phyloP scores from a whole-genome alignment of 2,888 invertebrate species.

The Allygus modestus region DNA sequence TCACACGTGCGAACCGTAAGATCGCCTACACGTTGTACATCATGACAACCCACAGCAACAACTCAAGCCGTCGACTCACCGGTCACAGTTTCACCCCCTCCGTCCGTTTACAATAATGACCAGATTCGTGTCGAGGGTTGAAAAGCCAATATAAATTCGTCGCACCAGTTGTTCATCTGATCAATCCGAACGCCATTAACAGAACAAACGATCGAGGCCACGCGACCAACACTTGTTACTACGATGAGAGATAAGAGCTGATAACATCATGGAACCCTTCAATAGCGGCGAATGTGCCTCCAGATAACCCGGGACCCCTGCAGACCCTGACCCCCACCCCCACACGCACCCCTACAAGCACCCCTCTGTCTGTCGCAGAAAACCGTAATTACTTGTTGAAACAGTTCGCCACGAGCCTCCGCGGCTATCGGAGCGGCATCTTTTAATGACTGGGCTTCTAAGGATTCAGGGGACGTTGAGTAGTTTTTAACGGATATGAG shows the following conservation, averaged over 20 bases:
- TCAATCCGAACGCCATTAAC: constrained; percentile 57
- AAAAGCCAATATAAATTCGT: constrained; percentile 60
- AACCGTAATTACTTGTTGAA: constrained; percentile 36
- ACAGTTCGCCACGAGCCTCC: constrained; percentile 7
- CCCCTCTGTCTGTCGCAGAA: not conserved
- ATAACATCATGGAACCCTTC: constrained; percentile 27
- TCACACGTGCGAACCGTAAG: too few species aligned
- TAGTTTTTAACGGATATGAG: not conserved
- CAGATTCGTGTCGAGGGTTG: constrained; percentile 25
- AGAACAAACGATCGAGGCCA: constrained; percentile 49
- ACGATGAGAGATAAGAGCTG: constrained; percentile 33
- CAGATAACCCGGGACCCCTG: not conserved
- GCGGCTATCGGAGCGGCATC: constrained; percentile 9
- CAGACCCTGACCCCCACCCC: not conserved
- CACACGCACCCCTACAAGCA: not conserved
- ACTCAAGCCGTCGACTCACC: not conserved
- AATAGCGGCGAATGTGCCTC: not conserved
- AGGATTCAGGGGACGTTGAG: not conserved
- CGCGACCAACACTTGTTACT: constrained; percentile 54
- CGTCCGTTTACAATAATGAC: not conserved
- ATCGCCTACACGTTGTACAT: too few species aligned
- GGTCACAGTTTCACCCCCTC: not conserved
- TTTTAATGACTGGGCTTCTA: constrained; percentile 3
- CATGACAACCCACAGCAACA: not conserved
- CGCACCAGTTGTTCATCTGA: constrained; percentile 55